A percentile compares a stretch with the other conserved stretches of the same genome.
Conservation (phyloP, 2,113 vertebrate species). For the Crotalus horridus region DNA sequence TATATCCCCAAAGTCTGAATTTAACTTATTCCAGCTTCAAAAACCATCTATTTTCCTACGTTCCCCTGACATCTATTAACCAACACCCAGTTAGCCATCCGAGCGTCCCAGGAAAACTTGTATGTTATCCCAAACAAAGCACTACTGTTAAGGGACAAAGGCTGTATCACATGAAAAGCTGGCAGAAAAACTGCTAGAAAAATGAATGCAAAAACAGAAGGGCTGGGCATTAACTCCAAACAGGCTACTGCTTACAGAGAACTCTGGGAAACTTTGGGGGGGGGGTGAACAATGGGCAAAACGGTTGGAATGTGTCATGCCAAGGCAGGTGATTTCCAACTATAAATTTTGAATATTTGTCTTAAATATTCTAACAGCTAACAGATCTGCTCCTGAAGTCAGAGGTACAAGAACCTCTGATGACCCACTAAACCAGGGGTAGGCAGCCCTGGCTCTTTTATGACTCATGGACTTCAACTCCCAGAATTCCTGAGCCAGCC, state of each 20-base stretch:
- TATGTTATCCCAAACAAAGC: conserved; percentile 65
- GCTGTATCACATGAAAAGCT: conserved; percentile 68
- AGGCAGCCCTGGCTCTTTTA: no score
- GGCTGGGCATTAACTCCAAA: conserved; percentile 45
- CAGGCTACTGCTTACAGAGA: conserved; percentile 30
- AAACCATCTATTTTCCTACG: conserved; percentile 41
- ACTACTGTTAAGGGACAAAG: conserved; percentile 77
- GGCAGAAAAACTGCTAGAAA: conserved; percentile 66
- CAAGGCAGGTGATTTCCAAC: not conserved
- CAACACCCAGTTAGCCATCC: conserved; percentile 59
- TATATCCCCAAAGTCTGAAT: conserved; percentile 41
- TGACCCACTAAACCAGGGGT: not conserved
- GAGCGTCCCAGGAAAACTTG: conserved; percentile 57
- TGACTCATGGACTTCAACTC: no score
- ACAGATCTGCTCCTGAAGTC: not conserved
- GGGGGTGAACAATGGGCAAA: not conserved
- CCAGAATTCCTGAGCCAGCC: no score
- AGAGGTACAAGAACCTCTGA: not conserved
- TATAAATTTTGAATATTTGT: not conserved
- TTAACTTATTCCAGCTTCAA: conserved; percentile 24
- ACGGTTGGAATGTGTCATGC: not conserved
- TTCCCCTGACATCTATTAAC: conserved; percentile 54
- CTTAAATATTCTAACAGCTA: not conserved
- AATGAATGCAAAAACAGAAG: conserved; percentile 59
- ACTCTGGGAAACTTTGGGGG: not conserved